Evolutionary conservation across 2,113 vertebrate species (phyloP).

Genomic region (Perccottus glenii): DNA sequence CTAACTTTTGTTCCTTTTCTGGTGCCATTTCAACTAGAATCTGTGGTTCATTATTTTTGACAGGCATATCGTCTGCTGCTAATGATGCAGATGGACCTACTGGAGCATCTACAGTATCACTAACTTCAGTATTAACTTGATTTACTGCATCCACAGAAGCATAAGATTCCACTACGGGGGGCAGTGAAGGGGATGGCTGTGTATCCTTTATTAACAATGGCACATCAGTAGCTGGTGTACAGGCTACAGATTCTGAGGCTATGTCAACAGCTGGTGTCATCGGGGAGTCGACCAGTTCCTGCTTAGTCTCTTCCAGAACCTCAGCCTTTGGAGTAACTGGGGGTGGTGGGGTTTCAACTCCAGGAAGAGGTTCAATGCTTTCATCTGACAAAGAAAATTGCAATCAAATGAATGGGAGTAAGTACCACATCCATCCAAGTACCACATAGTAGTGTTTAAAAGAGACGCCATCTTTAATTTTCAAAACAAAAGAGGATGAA

Average conservation of each 20-base stretch:
- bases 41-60: conserved; percentile 63
- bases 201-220: conserved; percentile 44
- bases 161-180: conserved; percentile 23
- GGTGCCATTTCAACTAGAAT: conserved; percentile 37
- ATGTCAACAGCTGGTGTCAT: conserved; percentile 33
- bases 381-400: conserved; percentile 79
- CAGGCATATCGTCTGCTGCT: conserved; percentile 66
- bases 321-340: conserved; percentile 62
- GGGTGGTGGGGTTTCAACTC: conserved; percentile 70
- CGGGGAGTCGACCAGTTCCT: conserved; percentile 44
- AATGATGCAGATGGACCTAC: conserved; percentile 59
- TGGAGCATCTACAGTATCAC: conserved; percentile 70
- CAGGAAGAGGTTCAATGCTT: conserved; percentile 74
- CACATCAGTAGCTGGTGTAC: conserved; percentile 35
- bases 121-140: conserved; percentile 25
- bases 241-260: conserved; percentile 33
- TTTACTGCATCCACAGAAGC: conserved; percentile 32
- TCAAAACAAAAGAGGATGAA: not conserved
- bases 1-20: conserved; percentile 51
- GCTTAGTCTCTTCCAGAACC: conserved; percentile 49
- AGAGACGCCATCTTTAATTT: not conserved
- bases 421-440: too few species aligned
- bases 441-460: too few species aligned
- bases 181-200: conserved; percentile 64
- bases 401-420: not conserved